Percentiles rank a stretch among this genome's conserved stretches.
phyloP scores from a whole-genome alignment of 1,140 invertebrate genomes.

The Adelges cooleyi region DNA sequence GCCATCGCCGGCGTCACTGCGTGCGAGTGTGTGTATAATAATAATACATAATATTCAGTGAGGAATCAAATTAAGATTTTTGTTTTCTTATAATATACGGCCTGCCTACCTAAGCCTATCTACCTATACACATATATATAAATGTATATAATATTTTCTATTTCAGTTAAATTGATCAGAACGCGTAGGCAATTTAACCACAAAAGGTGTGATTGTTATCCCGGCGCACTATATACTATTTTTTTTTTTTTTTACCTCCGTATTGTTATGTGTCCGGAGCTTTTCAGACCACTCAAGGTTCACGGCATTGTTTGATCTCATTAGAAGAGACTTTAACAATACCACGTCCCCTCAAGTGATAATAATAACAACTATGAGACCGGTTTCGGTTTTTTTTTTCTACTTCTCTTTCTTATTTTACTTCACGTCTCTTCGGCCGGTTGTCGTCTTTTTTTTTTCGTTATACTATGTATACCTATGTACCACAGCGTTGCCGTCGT shows the following conservation, averaged over 20 bases:
- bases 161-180: conserved; percentile 4
- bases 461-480: neutral
- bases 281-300: conserved; percentile 27
- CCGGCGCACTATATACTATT: neutral
- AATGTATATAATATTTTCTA: neutral
- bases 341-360: neutral
- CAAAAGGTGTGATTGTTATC: conserved; percentile 26
- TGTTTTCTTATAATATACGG: too few species aligned
- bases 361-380: conserved; percentile 2
- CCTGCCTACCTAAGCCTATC: too few species aligned
- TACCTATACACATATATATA: too few species aligned
- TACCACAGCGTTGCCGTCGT: neutral
- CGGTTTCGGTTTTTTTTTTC: conserved; percentile 13
- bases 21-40: too few species aligned
- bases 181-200: conserved; percentile 8
- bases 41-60: neutral
- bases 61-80: conserved; percentile 12
- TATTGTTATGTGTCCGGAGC: conserved; percentile 21
- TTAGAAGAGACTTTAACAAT: conserved; percentile 26
- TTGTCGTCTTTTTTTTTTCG: conserved; percentile 17
- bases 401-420: neutral
- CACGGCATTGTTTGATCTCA: conserved; percentile 27
- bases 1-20: too few species aligned
- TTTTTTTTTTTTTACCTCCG: neutral
- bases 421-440: neutral